phyloP scores from a whole-genome alignment of 2,797 vertebrate genomes.

The Hippocampus kuda region DNA sequence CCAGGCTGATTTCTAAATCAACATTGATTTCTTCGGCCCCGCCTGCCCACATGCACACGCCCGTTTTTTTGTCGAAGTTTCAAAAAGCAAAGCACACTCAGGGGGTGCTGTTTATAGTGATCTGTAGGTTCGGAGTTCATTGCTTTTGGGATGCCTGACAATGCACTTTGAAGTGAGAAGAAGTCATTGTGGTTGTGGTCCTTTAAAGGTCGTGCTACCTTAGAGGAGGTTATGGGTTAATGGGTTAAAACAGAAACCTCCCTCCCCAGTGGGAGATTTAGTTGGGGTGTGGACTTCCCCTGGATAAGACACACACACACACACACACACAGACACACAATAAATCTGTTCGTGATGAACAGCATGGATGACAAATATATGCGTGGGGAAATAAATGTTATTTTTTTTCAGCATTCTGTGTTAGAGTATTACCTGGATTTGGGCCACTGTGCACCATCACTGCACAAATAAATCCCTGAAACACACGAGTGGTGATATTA shows the following conservation, averaged over 20 bases:
- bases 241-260: slow-evolving; percentile 41
- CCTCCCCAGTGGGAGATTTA: slow-evolving; percentile 27
- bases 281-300: slow-evolving; percentile 48
- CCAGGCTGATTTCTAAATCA: slow-evolving; percentile 27
- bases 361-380: slow-evolving; percentile 16
- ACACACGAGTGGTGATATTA: not conserved
- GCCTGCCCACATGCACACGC: slow-evolving; percentile 19
- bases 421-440: not conserved
- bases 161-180: slow-evolving; percentile 13
- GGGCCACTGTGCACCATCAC: not conserved
- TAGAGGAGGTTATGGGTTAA: slow-evolving; percentile 7
- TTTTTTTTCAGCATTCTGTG: not conserved
- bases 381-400: not conserved
- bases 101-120: slow-evolving; percentile 22
- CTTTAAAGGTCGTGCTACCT: not conserved
- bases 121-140: slow-evolving; percentile 15
- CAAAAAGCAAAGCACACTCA: slow-evolving; percentile 17
- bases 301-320: slow-evolving; percentile 14
- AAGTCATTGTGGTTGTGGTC: slow-evolving; percentile 9
- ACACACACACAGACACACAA: slow-evolving; percentile 6
- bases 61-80: slow-evolving; percentile 7
- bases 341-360: slow-evolving; percentile 11
- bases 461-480: not conserved
- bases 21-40: slow-evolving; percentile 27
- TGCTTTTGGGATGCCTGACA: slow-evolving; percentile 14